Evolutionary conservation across 2,888 invertebrate genomes (phyloP).

Genomic region (Catocala nupta): DNA sequence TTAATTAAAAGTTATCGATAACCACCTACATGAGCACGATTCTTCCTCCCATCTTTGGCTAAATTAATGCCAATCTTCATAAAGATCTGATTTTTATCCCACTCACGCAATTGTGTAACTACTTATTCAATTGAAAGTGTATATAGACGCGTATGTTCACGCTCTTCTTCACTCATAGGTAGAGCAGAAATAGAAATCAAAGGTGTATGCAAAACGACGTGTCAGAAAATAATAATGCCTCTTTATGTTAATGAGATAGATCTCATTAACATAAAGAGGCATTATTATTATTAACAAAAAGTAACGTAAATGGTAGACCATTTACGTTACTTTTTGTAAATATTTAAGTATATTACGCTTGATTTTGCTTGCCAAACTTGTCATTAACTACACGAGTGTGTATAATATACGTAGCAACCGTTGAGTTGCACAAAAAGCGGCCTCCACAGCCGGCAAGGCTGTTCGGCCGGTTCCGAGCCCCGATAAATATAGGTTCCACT

Average conservation of each 20-base stretch:
- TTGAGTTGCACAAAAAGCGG: slow-evolving; percentile 67
- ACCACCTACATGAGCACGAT: slow-evolving; percentile 16
- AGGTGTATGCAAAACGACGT: too few species aligned
- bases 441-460: slow-evolving; percentile 70
- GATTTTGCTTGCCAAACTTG: slow-evolving; percentile 21
- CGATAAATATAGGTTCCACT: slow-evolving; percentile 50
- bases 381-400: slow-evolving; percentile 28
- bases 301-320: too few species aligned
- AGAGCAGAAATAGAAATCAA: not conserved
- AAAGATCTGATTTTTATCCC: slow-evolving; percentile 11
- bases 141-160: slow-evolving; percentile 4
- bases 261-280: too few species aligned
- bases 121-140: slow-evolving; percentile 12
- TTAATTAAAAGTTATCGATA: slow-evolving; percentile 32
- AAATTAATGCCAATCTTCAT: slow-evolving; percentile 4
- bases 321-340: not conserved
- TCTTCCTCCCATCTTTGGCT: slow-evolving; percentile 12
- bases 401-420: slow-evolving; percentile 24
- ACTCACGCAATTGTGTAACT: slow-evolving; percentile 7
- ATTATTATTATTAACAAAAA: too few species aligned
- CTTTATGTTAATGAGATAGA: too few species aligned
- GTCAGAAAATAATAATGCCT: too few species aligned
- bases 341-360: not conserved
- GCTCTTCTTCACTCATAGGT: slow-evolving; percentile 3
- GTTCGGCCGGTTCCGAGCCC: slow-evolving; percentile 68